Evolutionary conservation across 2,113 vertebrate species (phyloP).

Genomic region (Epinephelus cyanopodus): DNA sequence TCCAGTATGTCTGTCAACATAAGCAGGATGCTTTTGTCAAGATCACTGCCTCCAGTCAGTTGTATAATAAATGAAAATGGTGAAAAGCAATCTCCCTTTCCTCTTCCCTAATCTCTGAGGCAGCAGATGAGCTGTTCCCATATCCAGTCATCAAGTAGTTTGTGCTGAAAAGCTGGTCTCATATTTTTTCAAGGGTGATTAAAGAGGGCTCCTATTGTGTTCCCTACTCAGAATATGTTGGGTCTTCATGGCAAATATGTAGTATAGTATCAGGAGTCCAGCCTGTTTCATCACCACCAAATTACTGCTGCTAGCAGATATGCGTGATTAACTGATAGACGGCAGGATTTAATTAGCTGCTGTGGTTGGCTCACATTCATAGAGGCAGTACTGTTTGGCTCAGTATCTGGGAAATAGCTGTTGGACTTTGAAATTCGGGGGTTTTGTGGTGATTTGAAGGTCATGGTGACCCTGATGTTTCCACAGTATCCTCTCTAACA

Average conservation of each 20-base stretch:
- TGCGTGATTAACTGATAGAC: constrained; percentile 21
- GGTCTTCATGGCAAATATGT: constrained; percentile 2
- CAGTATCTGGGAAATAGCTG: constrained; percentile 7
- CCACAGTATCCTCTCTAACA: constrained; percentile 21
- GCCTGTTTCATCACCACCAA: constrained; percentile 58
- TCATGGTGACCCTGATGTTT: constrained; percentile 50
- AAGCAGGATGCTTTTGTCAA: constrained; percentile 7
- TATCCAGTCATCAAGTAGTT: constrained; percentile 42
- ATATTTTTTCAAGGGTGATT: constrained; percentile 45
- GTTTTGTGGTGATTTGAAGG: constrained; percentile 49
- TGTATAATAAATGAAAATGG: constrained; percentile 23
- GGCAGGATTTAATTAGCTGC: constrained; percentile 55
- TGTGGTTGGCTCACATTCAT: constrained; percentile 1
- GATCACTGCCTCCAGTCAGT: background rate
- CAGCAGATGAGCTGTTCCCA: background rate
- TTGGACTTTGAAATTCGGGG: constrained; percentile 11
- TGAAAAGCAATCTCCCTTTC: constrained; percentile 35
- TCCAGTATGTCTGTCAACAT: background rate
- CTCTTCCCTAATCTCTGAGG: constrained; percentile 24
- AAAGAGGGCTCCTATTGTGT: constrained; percentile 55
- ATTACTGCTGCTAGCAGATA: constrained; percentile 56
- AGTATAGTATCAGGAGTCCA: background rate
- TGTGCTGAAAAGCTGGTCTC: constrained; percentile 63
- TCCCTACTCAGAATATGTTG: background rate
- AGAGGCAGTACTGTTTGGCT: constrained; percentile 15